phyloP scores from a whole-genome alignment of 2,888 invertebrate genomes.

The Sarcophaga variegata region DNA sequence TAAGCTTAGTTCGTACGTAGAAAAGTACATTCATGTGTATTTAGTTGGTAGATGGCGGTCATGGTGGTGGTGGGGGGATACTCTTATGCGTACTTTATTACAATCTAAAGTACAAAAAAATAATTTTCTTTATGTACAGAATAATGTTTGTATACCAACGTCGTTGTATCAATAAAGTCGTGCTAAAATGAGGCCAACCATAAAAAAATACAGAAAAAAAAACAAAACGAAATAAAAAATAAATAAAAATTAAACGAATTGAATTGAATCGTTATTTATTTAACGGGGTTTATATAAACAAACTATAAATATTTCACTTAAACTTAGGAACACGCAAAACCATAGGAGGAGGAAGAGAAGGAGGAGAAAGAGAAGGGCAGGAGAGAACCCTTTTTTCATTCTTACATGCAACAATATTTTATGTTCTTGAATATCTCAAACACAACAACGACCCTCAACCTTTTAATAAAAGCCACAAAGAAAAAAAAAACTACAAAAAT shows the following conservation, averaged over 20 bases:
- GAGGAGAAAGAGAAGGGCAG: neutral
- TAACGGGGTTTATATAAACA: slow-evolving; percentile 53
- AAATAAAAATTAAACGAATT: slow-evolving; percentile 38
- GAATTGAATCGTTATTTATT: slow-evolving; percentile 50
- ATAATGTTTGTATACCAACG: slow-evolving; percentile 35
- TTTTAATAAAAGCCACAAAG: too few relatives aligned
- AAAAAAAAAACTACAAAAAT: too few relatives aligned
- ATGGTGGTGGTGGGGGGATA: neutral
- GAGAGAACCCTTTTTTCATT: slow-evolving; percentile 45
- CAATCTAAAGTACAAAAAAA: neutral
- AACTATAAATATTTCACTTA: slow-evolving; percentile 50
- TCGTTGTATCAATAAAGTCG: slow-evolving; percentile 66
- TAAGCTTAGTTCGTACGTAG: too few relatives aligned
- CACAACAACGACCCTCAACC: too few relatives aligned
- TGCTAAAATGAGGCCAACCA: slow-evolving; percentile 67
- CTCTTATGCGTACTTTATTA: neutral
- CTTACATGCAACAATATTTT: too few relatives aligned
- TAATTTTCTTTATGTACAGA: neutral
- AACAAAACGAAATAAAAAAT: neutral
- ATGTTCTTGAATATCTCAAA: too few relatives aligned
- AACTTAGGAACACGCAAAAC: neutral
- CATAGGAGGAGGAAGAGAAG: too few relatives aligned
- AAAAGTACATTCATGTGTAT: neutral
- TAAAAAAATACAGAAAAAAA: slow-evolving; percentile 18
- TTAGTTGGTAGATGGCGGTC: too few relatives aligned